These are phyloP conservation scores for Masnerella sp. DNA, from an alignment of 2,888 invertebrate species.

Conservation along the genomic window DNA sequence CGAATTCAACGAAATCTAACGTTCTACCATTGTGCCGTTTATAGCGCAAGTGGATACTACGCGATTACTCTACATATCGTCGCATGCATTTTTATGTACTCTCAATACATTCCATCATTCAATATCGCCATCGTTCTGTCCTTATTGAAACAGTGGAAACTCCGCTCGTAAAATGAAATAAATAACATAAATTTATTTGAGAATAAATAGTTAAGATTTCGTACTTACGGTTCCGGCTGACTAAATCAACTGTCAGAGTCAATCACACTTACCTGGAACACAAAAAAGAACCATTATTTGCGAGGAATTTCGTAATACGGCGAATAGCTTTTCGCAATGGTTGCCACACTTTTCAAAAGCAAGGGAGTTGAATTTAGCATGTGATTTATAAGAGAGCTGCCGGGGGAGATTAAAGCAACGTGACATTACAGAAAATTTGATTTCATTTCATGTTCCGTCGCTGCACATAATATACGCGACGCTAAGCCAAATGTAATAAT, in stretches of 20 bases:
- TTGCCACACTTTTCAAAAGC: constrained; percentile 14
- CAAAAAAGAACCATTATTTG: constrained; percentile 9
- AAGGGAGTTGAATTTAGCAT: constrained; percentile 22
- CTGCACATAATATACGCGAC: constrained; percentile 16
- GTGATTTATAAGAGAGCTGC: constrained; percentile 25
- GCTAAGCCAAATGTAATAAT: constrained; percentile 22
- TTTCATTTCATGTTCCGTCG: constrained; percentile 30
- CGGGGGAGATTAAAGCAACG: constrained; percentile 39
- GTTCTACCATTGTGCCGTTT: background rate
- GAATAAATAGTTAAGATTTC: no score
- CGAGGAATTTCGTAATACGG: constrained; percentile 5
- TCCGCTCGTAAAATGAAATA: no score
- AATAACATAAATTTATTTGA: no score
- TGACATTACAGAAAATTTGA: constrained; percentile 42
- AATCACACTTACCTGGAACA: constrained; percentile 11
- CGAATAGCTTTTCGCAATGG: constrained; percentile 20
- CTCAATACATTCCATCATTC: no score
- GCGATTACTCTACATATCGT: no score
- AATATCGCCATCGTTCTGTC: no score
- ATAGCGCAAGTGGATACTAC: no score
- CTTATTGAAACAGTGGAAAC: no score
- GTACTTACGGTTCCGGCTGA: background rate
- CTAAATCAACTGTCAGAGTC: background rate
- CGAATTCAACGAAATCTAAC: background rate
- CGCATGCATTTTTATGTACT: no score